phyloP scores from a whole-genome alignment of 1,140 invertebrate genomes.

The Acyrthosiphon pisum region DNA sequence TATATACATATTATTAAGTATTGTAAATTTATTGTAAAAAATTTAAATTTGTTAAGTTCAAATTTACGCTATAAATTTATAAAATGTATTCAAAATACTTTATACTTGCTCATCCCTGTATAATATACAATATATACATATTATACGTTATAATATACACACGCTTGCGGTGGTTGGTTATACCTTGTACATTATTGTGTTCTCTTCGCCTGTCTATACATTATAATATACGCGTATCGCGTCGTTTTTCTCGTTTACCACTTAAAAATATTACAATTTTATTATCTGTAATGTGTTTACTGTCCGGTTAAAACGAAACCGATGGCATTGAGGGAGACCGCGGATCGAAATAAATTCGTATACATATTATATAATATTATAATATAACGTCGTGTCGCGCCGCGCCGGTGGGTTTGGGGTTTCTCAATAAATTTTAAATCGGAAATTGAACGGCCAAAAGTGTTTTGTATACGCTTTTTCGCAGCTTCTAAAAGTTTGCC shows the following conservation, averaged over 20 bases:
- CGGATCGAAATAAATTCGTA: neutral
- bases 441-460: neutral
- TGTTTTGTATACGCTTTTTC: neutral
- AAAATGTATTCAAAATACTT: neutral
- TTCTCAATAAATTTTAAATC: neutral
- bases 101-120: neutral
- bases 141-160: neutral
- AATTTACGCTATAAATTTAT: no score
- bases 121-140: neutral
- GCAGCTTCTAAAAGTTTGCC: neutral
- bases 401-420: neutral
- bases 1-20: no score
- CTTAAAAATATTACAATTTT: constrained; percentile 9
- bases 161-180: constrained; percentile 51
- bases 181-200: neutral
- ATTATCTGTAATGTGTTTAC: neutral
- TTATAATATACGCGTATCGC: neutral
- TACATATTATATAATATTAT: neutral
- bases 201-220: neutral
- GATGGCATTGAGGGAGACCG: neutral
- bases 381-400: no score
- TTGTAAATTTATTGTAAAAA: no score
- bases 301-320: neutral
- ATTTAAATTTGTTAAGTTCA: no score
- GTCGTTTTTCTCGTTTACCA: neutral